phyloP scores from a whole-genome alignment of 2,113 vertebrate genomes.

The Cryptotis parvus region DNA sequence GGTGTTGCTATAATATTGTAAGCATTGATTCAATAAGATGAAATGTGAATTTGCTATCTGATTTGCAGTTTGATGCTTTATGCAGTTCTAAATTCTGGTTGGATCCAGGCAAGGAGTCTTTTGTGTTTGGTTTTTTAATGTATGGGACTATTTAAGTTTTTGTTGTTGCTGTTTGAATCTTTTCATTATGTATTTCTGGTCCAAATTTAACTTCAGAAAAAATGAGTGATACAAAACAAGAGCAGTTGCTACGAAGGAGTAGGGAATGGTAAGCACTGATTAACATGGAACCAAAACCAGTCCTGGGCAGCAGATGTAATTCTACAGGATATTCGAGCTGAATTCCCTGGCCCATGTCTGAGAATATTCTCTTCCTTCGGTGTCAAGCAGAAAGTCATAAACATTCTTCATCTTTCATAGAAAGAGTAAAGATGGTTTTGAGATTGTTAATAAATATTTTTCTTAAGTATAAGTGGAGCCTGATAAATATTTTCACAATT shows the following conservation, averaged over 20 bases:
- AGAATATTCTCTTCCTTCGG: too few species aligned
- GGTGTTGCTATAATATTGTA: neutral
- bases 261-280: neutral
- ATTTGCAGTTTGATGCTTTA: conserved; percentile 34
- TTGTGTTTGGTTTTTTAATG: conserved; percentile 38
- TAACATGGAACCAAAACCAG: neutral
- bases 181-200: conserved; percentile 28
- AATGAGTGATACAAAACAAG: neutral
- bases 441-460: neutral
- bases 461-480: conserved; percentile 3
- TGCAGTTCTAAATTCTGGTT: neutral
- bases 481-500: neutral
- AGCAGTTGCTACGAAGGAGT: neutral
- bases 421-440: conserved; percentile 17
- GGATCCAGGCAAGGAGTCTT: conserved; percentile 15
- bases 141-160: neutral
- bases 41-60: conserved; percentile 47
- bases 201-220: conserved; percentile 39
- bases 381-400: too few species aligned
- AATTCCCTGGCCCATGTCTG: neutral
- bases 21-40: conserved; percentile 44
- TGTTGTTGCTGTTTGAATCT: conserved; percentile 7
- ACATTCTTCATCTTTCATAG: neutral
- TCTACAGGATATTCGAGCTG: neutral
- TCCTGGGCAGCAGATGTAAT: neutral